Evolutionary conservation across 2,113 vertebrate genomes (phyloP).

Genomic region (Oncorhynchus masou): DNA sequence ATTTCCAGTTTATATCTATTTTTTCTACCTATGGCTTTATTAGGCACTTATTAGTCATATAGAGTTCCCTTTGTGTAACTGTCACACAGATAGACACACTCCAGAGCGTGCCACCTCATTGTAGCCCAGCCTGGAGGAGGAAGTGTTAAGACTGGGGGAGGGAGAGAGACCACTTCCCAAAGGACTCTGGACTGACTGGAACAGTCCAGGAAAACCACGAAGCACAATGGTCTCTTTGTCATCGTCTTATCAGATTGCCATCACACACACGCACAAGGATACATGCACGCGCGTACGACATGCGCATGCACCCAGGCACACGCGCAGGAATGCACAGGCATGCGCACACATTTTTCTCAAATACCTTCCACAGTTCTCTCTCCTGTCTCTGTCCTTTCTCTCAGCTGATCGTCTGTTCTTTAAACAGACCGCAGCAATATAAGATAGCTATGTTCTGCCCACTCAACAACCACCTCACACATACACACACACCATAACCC

Average conservation of each 20-base stretch:
- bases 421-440: background rate
- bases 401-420: slow-evolving; percentile 3
- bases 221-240: slow-evolving; percentile 56
- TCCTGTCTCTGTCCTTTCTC: background rate
- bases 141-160: slow-evolving; percentile 7
- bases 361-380: background rate
- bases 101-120: background rate
- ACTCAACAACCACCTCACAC: background rate
- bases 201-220: slow-evolving; percentile 5
- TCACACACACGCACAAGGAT: background rate
- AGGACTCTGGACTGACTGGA: slow-evolving; percentile 19
- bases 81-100: background rate
- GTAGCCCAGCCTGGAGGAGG: background rate
- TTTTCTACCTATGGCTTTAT: no score
- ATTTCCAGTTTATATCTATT: background rate
- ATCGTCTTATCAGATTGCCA: slow-evolving; percentile 45
- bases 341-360: background rate
- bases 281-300: background rate
- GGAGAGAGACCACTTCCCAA: slow-evolving; percentile 1
- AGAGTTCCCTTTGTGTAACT: background rate
- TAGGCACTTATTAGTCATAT: background rate
- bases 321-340: background rate
- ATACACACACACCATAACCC: background rate
- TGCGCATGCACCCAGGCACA: background rate
- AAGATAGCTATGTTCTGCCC: background rate